phyloP scores from a whole-genome alignment of 2,888 invertebrate genomes.

The Eristalis intricaria region DNA sequence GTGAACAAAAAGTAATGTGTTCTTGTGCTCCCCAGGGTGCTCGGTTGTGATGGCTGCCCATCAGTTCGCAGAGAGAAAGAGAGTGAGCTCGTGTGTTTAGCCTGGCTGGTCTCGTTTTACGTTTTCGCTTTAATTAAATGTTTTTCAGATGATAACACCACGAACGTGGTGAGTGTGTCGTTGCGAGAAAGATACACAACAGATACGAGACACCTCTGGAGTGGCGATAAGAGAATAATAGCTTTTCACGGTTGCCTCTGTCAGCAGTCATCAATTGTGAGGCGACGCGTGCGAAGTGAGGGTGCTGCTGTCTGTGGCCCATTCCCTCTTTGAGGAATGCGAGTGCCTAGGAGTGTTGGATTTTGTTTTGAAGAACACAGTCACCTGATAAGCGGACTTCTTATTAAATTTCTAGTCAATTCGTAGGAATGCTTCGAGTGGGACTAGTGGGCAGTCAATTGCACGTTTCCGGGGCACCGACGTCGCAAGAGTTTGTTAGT shows the following conservation, averaged over 20 bases:
- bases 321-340: no score
- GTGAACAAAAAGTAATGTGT: conserved; percentile 28
- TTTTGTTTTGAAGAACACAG: background rate
- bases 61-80: background rate
- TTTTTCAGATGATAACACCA: conserved; percentile 36
- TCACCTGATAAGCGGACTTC: background rate
- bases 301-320: background rate
- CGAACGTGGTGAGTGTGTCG: conserved; percentile 11
- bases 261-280: background rate
- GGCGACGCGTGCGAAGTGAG: background rate
- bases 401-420: no score
- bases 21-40: background rate
- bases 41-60: background rate
- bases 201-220: conserved; percentile 38
- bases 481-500: no score
- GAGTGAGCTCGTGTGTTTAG: conserved; percentile 4
- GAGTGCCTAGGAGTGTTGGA: background rate
- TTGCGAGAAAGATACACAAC: conserved; percentile 30
- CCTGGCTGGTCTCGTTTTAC: conserved; percentile 12
- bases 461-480: no score
- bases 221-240: conserved; percentile 46
- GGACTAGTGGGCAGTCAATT: no score
- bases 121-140: conserved; percentile 30
- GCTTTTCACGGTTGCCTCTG: background rate
- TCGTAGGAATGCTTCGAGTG: no score